phyloP scores from a whole-genome alignment of 2,113 vertebrate species.

The Deroptyus accipitrinus region DNA sequence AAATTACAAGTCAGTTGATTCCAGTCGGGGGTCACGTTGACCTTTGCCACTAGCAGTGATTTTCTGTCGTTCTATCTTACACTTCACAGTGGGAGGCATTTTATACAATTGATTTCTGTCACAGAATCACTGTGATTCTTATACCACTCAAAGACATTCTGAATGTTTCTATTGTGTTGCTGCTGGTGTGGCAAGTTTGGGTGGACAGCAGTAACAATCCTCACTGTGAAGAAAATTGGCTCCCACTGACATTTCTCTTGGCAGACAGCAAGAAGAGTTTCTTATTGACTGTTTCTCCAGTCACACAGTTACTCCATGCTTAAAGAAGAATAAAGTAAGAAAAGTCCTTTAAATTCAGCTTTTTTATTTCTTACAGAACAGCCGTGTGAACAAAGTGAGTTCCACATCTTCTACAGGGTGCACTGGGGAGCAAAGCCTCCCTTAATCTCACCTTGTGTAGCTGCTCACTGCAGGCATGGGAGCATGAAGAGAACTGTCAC shows the following conservation, averaged over 20 bases:
- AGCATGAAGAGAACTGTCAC: neutral
- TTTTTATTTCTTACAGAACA: neutral
- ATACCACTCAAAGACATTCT: neutral
- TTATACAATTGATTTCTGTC: neutral
- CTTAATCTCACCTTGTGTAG: neutral
- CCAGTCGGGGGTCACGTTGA: neutral
- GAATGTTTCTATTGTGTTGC: neutral
- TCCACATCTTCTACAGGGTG: neutral
- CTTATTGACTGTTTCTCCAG: neutral
- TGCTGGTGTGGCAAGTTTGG: neutral
- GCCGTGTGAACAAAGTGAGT: neutral
- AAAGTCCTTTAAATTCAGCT: neutral
- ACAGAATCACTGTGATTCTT: neutral
- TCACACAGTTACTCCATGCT: neutral
- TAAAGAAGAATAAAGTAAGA: neutral
- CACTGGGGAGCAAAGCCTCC: rapidly evolving
- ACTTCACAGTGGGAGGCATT: neutral
- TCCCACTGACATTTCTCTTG: neutral
- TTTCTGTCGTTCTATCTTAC: neutral
- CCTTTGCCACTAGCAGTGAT: neutral
- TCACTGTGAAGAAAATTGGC: neutral
- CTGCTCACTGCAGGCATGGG: neutral
- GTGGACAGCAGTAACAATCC: neutral
- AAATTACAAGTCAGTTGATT: neutral
- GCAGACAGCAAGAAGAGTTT: neutral